Evolutionary conservation across 1,140 invertebrate genomes (phyloP).

Genomic region (Teleopsis dalmanni): DNA sequence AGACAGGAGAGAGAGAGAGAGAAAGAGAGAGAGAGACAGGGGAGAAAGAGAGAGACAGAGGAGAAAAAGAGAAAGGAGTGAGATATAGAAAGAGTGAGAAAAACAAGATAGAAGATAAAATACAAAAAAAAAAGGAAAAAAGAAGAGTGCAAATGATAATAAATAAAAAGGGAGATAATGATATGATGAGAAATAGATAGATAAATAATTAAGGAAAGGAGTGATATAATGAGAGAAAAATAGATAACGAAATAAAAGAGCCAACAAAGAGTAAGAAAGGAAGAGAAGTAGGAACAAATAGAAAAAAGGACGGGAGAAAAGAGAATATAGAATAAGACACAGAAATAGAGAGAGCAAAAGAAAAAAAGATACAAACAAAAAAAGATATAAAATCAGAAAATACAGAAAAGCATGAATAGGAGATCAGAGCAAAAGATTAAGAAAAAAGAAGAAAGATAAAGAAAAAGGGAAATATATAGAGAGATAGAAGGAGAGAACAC

Average conservation of each 20-base stretch:
- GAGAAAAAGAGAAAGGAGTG: not conserved
- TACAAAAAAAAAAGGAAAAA: not conserved
- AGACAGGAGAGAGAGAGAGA: not conserved
- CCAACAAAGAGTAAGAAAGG: not conserved
- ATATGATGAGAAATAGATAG: not conserved
- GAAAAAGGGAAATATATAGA: not conserved
- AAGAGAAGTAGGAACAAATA: not conserved
- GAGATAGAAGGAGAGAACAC: not conserved
- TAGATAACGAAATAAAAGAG: not conserved
- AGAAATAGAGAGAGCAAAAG: not conserved
- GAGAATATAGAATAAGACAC: not conserved
- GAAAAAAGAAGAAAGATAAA: not conserved
- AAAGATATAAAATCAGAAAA: not conserved
- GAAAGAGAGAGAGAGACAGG: no score
- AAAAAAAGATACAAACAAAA: constrained; percentile 1
- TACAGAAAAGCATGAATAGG: not conserved
- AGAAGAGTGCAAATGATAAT: not conserved
- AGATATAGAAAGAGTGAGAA: not conserved
- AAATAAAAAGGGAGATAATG: not conserved
- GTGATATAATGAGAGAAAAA: not conserved
- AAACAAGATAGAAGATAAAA: not conserved
- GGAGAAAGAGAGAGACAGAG: not conserved
- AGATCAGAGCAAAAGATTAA: not conserved
- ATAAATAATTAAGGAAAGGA: not conserved
- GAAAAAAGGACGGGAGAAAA: not conserved